These are phyloP conservation scores for Hassar affinis DNA, from an alignment of 2,113 vertebrate genomes.

Conservation along the genomic window DNA sequence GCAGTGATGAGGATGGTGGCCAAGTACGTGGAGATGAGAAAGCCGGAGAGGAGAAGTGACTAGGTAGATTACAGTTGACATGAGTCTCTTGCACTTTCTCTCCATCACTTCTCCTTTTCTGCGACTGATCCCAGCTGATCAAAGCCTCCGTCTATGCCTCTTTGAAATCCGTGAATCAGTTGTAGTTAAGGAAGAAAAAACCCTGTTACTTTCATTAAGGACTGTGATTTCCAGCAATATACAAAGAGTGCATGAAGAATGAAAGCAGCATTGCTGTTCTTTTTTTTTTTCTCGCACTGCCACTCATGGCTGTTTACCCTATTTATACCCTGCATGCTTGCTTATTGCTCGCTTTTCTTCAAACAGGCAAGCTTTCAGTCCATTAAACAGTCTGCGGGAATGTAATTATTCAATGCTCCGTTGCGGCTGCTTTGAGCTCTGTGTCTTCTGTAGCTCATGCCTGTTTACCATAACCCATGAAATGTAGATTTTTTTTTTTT, in stretches of 20 bases:
- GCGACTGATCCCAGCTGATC: conserved; percentile 70
- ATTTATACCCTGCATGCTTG: conserved; percentile 68
- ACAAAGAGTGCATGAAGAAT: conserved; percentile 62
- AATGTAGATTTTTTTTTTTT: conserved; percentile 69
- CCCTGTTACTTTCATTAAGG: conserved; percentile 66
- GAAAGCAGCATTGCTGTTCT: conserved; percentile 52
- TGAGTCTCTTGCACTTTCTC: conserved; percentile 28
- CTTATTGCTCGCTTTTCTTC: conserved; percentile 70
- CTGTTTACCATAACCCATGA: conserved; percentile 70
- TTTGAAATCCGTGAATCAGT: conserved; percentile 74
- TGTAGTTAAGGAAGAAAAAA: conserved; percentile 55
- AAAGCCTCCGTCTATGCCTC: conserved; percentile 68
- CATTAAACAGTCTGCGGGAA: conserved; percentile 68
- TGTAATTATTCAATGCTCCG: conserved; percentile 69
- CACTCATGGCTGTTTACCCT: conserved; percentile 66
- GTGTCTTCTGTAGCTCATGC: conserved; percentile 57
- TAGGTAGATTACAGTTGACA: conserved; percentile 38
- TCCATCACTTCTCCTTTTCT: conserved; percentile 47
- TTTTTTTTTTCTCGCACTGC: conserved; percentile 43
- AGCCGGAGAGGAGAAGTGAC: conserved; percentile 21
- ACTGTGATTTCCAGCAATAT: conserved; percentile 63
- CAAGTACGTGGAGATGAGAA: conserved; percentile 53
- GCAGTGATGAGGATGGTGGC: conserved; percentile 51
- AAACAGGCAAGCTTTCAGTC: conserved; percentile 69
- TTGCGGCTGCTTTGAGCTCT: conserved; percentile 61